Conservation (phyloP, 2,113 vertebrate genomes). For the Nibea coibor region DNA sequence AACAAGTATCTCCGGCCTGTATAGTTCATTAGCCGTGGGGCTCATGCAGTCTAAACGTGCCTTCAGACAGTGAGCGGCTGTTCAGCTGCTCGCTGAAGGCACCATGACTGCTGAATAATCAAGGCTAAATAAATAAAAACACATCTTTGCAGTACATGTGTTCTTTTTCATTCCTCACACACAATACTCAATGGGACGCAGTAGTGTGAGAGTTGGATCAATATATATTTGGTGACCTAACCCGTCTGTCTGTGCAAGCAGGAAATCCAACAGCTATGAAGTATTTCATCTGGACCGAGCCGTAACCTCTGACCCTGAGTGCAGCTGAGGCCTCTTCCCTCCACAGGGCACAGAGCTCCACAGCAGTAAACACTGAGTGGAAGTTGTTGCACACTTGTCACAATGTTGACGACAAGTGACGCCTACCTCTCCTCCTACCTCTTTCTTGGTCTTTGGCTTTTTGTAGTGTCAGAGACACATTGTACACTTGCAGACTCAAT, state of each 20-base stretch:
- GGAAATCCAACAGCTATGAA: constrained; percentile 78
- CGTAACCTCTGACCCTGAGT: constrained; percentile 75
- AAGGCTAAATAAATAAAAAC: neutral
- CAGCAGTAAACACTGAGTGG: constrained; percentile 68
- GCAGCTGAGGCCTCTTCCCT: constrained; percentile 50
- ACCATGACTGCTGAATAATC: neutral
- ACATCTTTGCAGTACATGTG: neutral
- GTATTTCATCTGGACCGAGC: constrained; percentile 73
- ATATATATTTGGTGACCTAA: constrained; percentile 82
- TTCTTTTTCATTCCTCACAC: constrained; percentile 22
- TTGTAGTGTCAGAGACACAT: neutral
- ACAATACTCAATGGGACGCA: constrained; percentile 49
- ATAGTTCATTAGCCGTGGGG: neutral
- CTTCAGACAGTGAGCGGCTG: neutral
- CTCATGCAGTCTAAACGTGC: neutral
- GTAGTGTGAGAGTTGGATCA: constrained; percentile 71
- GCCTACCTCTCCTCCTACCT: constrained; percentile 24
- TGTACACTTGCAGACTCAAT: neutral
- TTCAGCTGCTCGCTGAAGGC: neutral
- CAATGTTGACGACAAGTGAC: constrained; percentile 70
- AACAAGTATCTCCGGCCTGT: neutral
- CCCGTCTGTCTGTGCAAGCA: constrained; percentile 72
- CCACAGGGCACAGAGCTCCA: constrained; percentile 50
- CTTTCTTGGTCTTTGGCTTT: constrained; percentile 18
- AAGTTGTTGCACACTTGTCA: constrained; percentile 77